phyloP scores from a whole-genome alignment of 1,140 invertebrate species.

The Lasaia peninsularis region DNA sequence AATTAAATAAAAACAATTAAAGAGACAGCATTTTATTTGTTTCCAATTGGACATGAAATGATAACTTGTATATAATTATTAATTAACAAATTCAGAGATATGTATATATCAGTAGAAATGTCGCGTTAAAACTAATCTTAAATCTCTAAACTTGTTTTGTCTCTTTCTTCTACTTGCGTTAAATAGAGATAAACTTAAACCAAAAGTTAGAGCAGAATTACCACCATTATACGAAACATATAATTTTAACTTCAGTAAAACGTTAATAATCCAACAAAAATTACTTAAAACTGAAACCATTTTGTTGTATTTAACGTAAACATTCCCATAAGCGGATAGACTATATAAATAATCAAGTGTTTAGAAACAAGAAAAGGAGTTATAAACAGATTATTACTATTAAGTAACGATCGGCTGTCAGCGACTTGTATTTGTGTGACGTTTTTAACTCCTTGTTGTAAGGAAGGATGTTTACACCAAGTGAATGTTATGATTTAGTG shows the following conservation, averaged over 20 bases:
- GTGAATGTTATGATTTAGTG: slow-evolving; percentile 71
- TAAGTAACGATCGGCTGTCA: slow-evolving; percentile 66
- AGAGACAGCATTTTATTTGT: too few relatives aligned
- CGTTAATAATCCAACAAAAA: neutral
- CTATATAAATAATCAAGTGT: slow-evolving; percentile 54
- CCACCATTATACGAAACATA: neutral
- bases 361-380: slow-evolving; percentile 42
- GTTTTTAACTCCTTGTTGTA: slow-evolving; percentile 41
- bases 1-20: too few relatives aligned
- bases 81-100: too few relatives aligned
- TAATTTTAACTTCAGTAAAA: slow-evolving; percentile 8
- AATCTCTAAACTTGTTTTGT: too few relatives aligned
- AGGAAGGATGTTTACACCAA: slow-evolving; percentile 65
- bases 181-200: too few relatives aligned
- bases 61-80: too few relatives aligned
- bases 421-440: slow-evolving; percentile 57
- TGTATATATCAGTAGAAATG: too few relatives aligned
- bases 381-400: slow-evolving; percentile 68
- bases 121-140: too few relatives aligned
- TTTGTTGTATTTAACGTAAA: slow-evolving; percentile 37
- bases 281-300: neutral
- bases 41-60: too few relatives aligned
- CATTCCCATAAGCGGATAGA: slow-evolving; percentile 64
- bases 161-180: too few relatives aligned
- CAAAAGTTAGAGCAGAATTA: too few relatives aligned